These are phyloP conservation scores for Psittacula cyanocephala DNA, from an alignment of 2,113 vertebrate species.

Conservation along the genomic window DNA sequence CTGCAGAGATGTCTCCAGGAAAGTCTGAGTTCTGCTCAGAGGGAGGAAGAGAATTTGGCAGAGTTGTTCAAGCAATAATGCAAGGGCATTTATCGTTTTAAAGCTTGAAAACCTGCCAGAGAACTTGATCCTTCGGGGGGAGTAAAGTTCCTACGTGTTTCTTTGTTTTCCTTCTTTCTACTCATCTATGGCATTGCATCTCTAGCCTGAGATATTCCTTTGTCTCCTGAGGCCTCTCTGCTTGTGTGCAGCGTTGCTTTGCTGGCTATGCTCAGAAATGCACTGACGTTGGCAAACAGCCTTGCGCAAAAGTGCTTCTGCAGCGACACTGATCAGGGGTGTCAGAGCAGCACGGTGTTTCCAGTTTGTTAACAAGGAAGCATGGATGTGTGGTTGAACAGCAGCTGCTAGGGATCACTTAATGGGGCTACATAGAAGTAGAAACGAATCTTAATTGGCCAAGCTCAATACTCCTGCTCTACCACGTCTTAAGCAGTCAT, in stretches of 20 bases:
- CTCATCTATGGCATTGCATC: rapidly evolving
- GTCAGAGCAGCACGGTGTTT: rapidly evolving
- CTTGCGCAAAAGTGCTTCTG: neutral
- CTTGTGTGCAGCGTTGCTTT: neutral
- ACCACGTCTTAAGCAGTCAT: neutral
- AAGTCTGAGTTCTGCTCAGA: neutral
- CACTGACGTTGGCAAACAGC: rapidly evolving
- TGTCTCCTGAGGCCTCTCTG: neutral
- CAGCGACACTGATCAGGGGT: neutral
- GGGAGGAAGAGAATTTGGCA: neutral
- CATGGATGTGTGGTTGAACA: too few species aligned
- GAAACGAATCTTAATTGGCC: neutral
- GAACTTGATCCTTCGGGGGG: neutral
- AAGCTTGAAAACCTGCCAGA: neutral
- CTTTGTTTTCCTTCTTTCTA: neutral
- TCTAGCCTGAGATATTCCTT: neutral
- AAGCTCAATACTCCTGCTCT: neutral
- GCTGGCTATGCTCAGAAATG: neutral
- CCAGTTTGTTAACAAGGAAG: neutral
- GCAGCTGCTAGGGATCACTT: neutral
- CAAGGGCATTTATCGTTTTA: neutral
- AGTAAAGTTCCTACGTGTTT: neutral
- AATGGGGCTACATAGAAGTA: neutral
- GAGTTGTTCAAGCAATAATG: neutral
- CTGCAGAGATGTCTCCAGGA: neutral